phyloP scores from a whole-genome alignment of 2,888 invertebrate species.

The Parnassius orleans region DNA sequence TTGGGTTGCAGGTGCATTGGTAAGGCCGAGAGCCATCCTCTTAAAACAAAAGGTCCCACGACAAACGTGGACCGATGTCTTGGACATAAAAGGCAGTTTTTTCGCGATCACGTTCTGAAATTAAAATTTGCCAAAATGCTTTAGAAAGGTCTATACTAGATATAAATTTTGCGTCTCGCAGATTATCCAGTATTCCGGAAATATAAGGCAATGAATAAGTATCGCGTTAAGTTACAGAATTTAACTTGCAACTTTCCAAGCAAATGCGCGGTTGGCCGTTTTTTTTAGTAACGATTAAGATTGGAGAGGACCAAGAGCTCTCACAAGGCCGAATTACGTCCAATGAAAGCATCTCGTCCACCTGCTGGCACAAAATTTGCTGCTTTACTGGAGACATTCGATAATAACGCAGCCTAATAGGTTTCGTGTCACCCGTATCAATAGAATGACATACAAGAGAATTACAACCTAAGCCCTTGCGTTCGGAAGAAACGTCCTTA shows the following conservation, averaged over 20 bases:
- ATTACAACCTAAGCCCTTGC: no score
- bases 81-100: background rate
- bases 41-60: background rate
- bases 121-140: background rate
- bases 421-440: no score
- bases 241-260: background rate
- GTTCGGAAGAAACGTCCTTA: no score
- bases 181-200: background rate
- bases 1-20: background rate
- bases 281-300: no score
- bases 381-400: no score
- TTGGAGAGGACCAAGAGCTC: no score
- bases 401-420: no score
- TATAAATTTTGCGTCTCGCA: background rate
- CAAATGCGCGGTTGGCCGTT: no score
- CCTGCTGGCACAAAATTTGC: no score
- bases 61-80: background rate
- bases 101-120: background rate
- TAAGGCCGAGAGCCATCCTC: background rate
- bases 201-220: background rate
- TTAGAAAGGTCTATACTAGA: background rate
- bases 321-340: no score
- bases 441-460: no score
- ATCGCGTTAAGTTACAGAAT: background rate
- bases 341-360: no score